A percentile compares a stretch with the other conserved stretches of the same genome.
Conservation (phyloP, 2,797 vertebrate species). For the Lates japonicus region DNA sequence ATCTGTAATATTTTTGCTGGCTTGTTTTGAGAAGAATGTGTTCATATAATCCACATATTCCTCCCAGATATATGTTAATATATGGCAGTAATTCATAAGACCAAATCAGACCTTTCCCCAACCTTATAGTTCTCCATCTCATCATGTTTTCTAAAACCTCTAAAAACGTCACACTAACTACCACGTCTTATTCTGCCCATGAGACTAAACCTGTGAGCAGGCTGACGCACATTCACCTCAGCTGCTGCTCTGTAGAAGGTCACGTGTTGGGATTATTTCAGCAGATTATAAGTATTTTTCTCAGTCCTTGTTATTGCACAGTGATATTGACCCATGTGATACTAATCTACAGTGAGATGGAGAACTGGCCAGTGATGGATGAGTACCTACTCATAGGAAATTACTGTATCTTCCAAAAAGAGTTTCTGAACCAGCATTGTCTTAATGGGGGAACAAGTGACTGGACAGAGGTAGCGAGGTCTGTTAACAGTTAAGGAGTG, state of each 20-base stretch:
- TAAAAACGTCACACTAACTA: background rate
- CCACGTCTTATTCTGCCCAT: background rate
- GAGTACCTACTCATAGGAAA: background rate
- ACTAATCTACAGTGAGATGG: constrained; percentile 42
- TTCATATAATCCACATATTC: background rate
- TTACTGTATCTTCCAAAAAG: no score
- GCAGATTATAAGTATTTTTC: constrained; percentile 46
- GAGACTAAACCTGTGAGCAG: constrained; percentile 16
- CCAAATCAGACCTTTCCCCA: background rate
- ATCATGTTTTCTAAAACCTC: background rate
- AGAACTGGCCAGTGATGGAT: background rate
- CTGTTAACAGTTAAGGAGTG: no score
- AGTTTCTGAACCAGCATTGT: no score
- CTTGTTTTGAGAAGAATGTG: no score
- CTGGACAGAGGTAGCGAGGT: no score
- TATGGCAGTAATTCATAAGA: background rate
- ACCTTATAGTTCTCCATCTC: background rate
- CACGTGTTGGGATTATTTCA: constrained; percentile 27
- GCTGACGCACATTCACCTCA: constrained; percentile 20
- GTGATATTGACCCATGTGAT: constrained; percentile 42
- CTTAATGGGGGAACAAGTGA: no score
- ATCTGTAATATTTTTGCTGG: no score
- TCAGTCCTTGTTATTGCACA: constrained; percentile 24
- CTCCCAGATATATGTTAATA: background rate
- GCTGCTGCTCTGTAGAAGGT: background rate